A percentile compares a stretch with the other conserved stretches of the same genome.
phyloP scores from a whole-genome alignment of 2,113 vertebrate species.

The Podocnemis expansa region DNA sequence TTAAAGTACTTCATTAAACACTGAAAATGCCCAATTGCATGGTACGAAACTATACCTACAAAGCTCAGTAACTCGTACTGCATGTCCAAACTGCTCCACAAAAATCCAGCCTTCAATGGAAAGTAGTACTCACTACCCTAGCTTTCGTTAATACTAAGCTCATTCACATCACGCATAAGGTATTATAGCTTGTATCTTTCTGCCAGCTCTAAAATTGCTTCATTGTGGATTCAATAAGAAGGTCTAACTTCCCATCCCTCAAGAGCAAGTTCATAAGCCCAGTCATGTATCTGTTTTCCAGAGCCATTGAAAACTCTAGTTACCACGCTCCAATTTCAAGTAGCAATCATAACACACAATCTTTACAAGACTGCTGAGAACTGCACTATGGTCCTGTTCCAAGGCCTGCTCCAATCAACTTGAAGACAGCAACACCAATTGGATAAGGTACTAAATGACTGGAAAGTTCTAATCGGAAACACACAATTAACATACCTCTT shows the following conservation, averaged over 20 bases:
- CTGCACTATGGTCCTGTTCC: neutral
- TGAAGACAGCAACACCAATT: neutral
- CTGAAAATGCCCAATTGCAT: neutral
- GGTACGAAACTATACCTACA: neutral
- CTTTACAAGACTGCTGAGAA: neutral
- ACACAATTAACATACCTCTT: conserved; percentile 80
- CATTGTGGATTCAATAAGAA: neutral
- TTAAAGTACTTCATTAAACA: neutral
- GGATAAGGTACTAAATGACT: neutral
- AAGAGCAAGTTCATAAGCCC: neutral
- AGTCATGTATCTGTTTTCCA: neutral
- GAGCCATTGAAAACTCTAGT: neutral
- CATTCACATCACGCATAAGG: conserved; percentile 15
- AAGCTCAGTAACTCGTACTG: neutral
- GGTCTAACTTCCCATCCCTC: neutral
- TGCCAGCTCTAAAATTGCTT: neutral
- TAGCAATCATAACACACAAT: neutral
- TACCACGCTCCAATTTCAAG: neutral
- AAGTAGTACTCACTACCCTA: neutral
- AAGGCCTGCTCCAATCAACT: neutral
- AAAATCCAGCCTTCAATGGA: neutral
- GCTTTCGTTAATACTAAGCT: conserved; percentile 8
- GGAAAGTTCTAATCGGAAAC: neutral
- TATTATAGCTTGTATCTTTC: neutral
- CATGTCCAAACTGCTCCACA: conserved; percentile 1